Conservation (phyloP, 2,797 vertebrate genomes). For the Hippoglossus hippoglossus region DNA sequence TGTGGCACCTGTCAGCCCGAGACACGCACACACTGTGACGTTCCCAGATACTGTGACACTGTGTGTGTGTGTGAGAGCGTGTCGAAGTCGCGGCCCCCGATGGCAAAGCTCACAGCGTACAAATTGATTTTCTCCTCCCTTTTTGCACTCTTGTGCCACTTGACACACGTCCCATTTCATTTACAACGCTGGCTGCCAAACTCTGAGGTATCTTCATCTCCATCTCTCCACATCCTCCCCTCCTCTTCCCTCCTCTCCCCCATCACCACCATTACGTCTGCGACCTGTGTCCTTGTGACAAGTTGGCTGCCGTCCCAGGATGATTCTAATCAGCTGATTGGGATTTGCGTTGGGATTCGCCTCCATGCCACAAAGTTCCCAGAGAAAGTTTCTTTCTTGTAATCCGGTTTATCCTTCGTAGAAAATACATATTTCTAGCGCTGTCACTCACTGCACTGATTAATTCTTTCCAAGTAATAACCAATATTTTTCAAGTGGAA, state of each 20-base stretch:
- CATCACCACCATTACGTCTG: conserved; percentile 23
- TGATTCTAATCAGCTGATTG: conserved; percentile 62
- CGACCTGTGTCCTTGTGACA: conserved; percentile 49
- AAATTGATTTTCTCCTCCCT: conserved; percentile 54
- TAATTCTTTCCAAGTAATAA: too few species aligned
- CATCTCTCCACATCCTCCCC: conserved; percentile 2
- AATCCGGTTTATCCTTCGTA: conserved; percentile 12
- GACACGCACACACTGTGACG: conserved; percentile 58
- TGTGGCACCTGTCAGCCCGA: conserved; percentile 79
- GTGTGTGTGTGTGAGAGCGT: conserved; percentile 51
- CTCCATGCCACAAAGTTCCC: conserved; percentile 20
- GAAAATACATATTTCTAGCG: too few species aligned
- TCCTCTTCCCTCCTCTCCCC: neutral
- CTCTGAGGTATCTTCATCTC: conserved; percentile 42
- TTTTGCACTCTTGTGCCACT: conserved; percentile 55
- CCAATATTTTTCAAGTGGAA: too few species aligned
- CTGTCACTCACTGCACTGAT: too few species aligned
- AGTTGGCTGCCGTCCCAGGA: conserved; percentile 57
- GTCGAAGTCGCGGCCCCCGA: conserved; percentile 48
- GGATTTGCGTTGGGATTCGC: conserved; percentile 30
- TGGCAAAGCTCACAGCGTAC: conserved; percentile 57
- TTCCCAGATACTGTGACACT: conserved; percentile 63
- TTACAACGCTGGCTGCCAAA: conserved; percentile 51
- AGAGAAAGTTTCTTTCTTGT: conserved; percentile 4
- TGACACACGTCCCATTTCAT: conserved; percentile 57